These are phyloP conservation scores for Vireo griseus DNA, from an alignment of 2,797 vertebrate species.

Conservation along the genomic window DNA sequence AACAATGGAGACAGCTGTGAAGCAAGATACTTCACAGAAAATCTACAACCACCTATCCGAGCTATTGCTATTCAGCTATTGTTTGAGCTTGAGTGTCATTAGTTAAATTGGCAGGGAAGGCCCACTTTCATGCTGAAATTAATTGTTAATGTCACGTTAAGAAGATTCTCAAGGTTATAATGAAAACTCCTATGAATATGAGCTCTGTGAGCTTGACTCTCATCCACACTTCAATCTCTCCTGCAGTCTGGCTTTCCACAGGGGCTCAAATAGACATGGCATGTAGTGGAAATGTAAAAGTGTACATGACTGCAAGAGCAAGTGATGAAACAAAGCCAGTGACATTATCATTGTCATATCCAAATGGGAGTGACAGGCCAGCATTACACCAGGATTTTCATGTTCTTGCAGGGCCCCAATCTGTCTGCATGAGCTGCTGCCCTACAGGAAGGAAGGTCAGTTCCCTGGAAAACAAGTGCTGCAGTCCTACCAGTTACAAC, in stretches of 20 bases:
- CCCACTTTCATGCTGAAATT: conserved; percentile 15
- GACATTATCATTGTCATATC: background rate
- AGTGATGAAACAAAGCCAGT: background rate
- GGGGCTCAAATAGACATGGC: background rate
- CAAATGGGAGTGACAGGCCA: background rate
- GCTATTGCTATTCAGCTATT: background rate
- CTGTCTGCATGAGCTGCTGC: background rate
- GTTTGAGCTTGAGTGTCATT: background rate
- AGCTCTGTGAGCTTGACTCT: background rate
- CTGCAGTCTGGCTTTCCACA: background rate
- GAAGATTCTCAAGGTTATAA: conserved; percentile 21
- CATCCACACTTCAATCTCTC: background rate
- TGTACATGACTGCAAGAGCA: background rate
- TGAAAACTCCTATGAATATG: background rate
- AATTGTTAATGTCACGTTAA: conserved; percentile 16
- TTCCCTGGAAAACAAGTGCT: background rate
- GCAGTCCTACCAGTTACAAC: background rate
- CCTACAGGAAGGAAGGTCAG: background rate
- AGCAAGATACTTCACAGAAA: background rate
- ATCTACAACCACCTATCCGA: background rate
- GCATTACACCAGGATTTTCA: background rate
- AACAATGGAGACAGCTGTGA: background rate
- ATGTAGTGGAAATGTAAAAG: background rate
- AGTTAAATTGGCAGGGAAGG: background rate
- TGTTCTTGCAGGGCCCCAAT: background rate